Percentiles rank a stretch among this genome's conserved stretches.
Conservation (phyloP, 2,113 vertebrate species). For the Tursiops truncatus region DNA sequence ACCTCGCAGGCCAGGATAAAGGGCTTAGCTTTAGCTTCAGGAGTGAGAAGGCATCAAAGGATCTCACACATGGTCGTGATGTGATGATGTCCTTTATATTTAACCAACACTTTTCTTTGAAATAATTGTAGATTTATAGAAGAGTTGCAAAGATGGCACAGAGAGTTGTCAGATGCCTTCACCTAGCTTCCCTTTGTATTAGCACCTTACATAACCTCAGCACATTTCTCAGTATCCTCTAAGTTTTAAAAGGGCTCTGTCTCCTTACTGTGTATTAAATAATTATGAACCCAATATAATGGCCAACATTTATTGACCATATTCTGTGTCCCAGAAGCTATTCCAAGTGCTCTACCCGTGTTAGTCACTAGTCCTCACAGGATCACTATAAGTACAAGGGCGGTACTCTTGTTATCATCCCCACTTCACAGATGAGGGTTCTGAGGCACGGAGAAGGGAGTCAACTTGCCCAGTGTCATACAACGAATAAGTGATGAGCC, state of each 20-base stretch:
- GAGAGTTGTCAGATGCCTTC: not conserved
- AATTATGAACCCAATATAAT: not conserved
- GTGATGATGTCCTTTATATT: not conserved
- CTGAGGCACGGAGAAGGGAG: not conserved
- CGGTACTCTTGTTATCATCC: rapidly evolving
- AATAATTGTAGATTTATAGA: not conserved
- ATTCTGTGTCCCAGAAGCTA: not conserved
- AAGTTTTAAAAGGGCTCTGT: not conserved
- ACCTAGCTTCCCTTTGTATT: not conserved
- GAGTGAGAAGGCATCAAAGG: not conserved
- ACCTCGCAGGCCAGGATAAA: not conserved
- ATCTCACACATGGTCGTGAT: rapidly evolving
- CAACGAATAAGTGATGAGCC: rapidly evolving
- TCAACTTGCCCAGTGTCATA: rapidly evolving
- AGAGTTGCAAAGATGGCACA: not conserved
- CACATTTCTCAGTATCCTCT: not conserved
- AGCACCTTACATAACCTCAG: rapidly evolving
- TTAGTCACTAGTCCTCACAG: rapidly evolving
- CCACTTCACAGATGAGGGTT: not conserved
- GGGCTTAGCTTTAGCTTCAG: not conserved
- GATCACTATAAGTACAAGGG: rapidly evolving
- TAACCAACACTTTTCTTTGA: not conserved
- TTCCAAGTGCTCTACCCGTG: rapidly evolving
- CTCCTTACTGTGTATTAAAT: not conserved
- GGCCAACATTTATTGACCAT: not conserved